Percentiles rank a stretch among this genome's conserved stretches.
Evolutionary conservation across 2,113 vertebrate species (phyloP).

Genomic region (Gasterosteus aculeatus): DNA sequence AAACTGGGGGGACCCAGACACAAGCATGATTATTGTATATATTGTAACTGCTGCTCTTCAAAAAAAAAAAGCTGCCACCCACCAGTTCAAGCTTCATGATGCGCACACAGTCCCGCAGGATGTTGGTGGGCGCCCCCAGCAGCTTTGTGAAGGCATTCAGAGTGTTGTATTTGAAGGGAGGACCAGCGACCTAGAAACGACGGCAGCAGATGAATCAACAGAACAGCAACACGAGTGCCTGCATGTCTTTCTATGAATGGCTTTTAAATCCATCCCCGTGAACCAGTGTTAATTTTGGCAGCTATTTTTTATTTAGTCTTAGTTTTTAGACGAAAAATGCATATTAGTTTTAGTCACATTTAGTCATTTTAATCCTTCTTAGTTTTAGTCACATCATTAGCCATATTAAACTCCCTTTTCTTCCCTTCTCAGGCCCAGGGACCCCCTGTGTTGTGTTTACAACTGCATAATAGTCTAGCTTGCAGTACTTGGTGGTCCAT

Average conservation of each 20-base stretch:
- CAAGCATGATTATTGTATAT: background rate
- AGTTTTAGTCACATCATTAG: too few species aligned
- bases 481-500: too few species aligned
- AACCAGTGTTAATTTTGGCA: too few species aligned
- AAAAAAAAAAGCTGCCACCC: conserved; percentile 59
- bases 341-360: too few species aligned
- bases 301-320: too few species aligned
- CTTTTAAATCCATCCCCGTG: too few species aligned
- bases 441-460: too few species aligned
- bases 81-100: conserved; percentile 99
- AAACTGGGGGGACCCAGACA: background rate
- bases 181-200: conserved; percentile 90
- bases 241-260: background rate
- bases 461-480: too few species aligned
- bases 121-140: conserved; percentile 94
- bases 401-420: too few species aligned
- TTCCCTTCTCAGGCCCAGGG: too few species aligned
- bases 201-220: background rate
- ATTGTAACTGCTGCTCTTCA: background rate
- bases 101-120: conserved; percentile 97
- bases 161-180: conserved; percentile 98
- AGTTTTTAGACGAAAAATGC: too few species aligned
- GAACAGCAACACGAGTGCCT: background rate
- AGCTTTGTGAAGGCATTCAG: conserved; percentile 99
- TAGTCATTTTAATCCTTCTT: too few species aligned